Evolutionary conservation across 2,113 vertebrate species (phyloP), one percentile per base, ranked within the genome.

Genomic region (Sciurus niger): DNA sequence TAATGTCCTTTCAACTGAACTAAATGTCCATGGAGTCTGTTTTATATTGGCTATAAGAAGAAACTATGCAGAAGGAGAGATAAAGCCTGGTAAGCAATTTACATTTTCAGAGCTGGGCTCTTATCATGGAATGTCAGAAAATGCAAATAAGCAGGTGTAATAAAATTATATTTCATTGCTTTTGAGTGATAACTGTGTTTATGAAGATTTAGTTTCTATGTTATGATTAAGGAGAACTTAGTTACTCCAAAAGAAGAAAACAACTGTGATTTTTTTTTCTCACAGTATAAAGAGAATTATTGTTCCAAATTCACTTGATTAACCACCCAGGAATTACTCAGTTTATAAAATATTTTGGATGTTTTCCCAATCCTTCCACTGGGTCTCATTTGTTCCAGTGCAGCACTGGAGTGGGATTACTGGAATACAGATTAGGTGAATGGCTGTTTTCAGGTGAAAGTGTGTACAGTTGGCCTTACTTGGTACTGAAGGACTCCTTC

Each of bases 101-200:
- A 67, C 30, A 28, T 84, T 89, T 96, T 87, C 77, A 93, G 63
- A 96, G 63, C 74, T 24, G 30, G 20, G 60, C n/a, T 89, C 63
- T 97, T 96, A 97, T 93, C 55, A 0, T 48, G 55, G 74, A 60
- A 48, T 96, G 83, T 96, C 96, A 97, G 95, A 84, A 97, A 92
- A 96, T 97, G 79, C 83, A 94, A 95, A 96, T 91, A 89, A 94
- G 46, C 63, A 87, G 74, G 74, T 90, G 2, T 94, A 96, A 95
- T 97, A 95, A 96, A 97, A 95, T 95, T 89, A 77, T 86, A 96
- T 91, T 91, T 96, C 53, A 95, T 79, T 96, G 89, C 72, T 94
- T 96, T 89, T 92, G 84, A 96, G 40, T 95, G 89, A 95, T 92
- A 97, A 73, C 74, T 84, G 12, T 93, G 40, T 94, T 95, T 94